Evolutionary conservation across 2,113 vertebrate species (phyloP), one percentile per base, ranked within the genome.

Genomic region (Hydrolagus affinis): DNA sequence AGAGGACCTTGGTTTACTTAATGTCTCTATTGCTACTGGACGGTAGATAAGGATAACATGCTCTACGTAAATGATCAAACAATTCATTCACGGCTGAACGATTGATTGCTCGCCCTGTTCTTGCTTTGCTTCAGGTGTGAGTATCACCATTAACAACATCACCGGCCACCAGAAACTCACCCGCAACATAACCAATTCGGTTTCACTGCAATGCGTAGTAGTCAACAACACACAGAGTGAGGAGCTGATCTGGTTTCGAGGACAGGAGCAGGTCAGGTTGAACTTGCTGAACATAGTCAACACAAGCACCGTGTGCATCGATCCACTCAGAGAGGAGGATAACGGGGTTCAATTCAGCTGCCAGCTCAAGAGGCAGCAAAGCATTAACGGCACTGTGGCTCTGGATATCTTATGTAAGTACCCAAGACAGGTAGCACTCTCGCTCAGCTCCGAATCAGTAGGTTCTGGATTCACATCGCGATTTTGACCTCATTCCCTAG

Each of bases 361-460:
- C 90, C 88, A 0, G 86, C 85, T 95, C 85, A 88, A 86, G 0
- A 88, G 91, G 8, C 0, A 95, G 76, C 85, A n/a, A 25, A 86
- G 88, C 0, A 59, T 92, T 68, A 91, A 88, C 25, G 23, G 92
- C 76, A 91, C 93, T 0, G 92, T 94, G 86, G 60, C 28, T 70
- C 89, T 95, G 87, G 89, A 94, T 3, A 89, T 95, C 11, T 86
- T 9, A 4, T 94, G 94, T 95, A 89, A 94, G 94, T 94, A 0
- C 7, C 28, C 0, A 86, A 87, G 10, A 78, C 85, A 85, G 80
- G 59, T 70, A 87, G 64, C 76, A 59, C 32, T 86, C 85, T 86
- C 0, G 11, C 60, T 85, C 64, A 83, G 44, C 86, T 69, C 85
- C 85, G 11, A 0, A 23, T 85, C 88, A 85, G 44, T 3, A 44